These are phyloP conservation scores for Globicephala melas DNA, from an alignment of 2,113 vertebrate species.

Conservation along the genomic window DNA sequence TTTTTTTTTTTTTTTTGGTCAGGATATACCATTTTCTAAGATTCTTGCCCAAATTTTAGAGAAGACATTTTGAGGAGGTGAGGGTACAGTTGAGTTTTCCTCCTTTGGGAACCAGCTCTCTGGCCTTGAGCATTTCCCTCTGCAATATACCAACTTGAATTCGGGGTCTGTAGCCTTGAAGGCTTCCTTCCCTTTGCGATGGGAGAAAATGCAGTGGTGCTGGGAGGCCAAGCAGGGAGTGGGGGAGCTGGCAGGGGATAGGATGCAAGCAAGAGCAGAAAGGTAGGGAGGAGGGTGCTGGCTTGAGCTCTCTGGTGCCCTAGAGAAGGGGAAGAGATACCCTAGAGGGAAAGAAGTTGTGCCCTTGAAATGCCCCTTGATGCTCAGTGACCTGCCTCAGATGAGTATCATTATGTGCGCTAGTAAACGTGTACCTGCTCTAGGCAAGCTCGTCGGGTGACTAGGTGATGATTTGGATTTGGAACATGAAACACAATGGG, in stretches of 20 bases:
- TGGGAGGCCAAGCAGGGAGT: neutral
- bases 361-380: neutral
- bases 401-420: neutral
- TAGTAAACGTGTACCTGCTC: neutral
- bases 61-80: constrained; percentile 3
- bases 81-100: neutral
- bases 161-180: neutral
- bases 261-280: neutral
- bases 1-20: neutral
- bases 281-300: neutral
- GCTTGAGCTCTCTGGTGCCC: neutral
- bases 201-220: neutral
- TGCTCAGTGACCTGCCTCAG: neutral
- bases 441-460: neutral
- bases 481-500: neutral
- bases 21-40: neutral
- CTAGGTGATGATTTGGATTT: neutral
- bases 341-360: neutral
- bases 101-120: neutral
- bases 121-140: neutral
- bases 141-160: neutral
- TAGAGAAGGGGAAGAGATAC: neutral
- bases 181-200: neutral
- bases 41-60: constrained; percentile 22
- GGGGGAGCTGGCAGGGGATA: neutral